Evolutionary conservation across 1,140 invertebrate genomes (phyloP).

Genomic region (Conus ventricosus): DNA sequence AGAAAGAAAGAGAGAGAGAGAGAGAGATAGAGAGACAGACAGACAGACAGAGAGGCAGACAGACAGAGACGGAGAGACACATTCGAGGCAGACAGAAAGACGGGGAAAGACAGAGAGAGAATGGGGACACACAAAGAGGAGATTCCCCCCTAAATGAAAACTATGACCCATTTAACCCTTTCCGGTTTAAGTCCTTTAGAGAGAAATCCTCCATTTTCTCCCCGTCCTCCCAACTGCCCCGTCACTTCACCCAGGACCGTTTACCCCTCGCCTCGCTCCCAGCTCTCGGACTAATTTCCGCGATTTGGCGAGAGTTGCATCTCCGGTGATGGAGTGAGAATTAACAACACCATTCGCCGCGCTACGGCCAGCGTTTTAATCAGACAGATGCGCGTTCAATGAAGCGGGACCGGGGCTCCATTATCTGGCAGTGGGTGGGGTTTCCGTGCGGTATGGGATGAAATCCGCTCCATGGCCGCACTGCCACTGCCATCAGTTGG

Average conservation of each 20-base stretch:
- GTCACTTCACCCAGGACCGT: not conserved
- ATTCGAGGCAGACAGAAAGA: not conserved
- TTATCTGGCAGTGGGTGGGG: not conserved
- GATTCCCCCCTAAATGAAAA: not conserved
- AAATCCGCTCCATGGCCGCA: not conserved
- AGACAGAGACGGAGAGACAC: not conserved
- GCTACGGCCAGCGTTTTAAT: conserved; percentile 36
- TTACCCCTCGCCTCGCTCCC: not conserved
- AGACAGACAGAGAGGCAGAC: too few species aligned
- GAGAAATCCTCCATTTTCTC: not conserved
- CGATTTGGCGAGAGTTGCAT: conserved; percentile 9
- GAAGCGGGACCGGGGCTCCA: not conserved
- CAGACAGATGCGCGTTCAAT: conserved; percentile 15
- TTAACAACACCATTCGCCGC: conserved; percentile 38
- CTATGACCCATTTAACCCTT: conserved; percentile 17
- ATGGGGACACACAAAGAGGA: not conserved
- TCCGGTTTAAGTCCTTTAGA: not conserved
- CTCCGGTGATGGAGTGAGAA: conserved; percentile 41
- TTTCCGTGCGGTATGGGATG: not conserved
- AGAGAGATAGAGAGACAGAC: too few species aligned
- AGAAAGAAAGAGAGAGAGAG: too few species aligned
- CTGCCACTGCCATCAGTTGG: too few species aligned
- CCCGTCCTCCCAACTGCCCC: not conserved
- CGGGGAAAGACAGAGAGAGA: not conserved
- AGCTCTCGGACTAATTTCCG: conserved; percentile 16